Evolutionary conservation across 2,113 vertebrate genomes (phyloP), one percentile per base, ranked within the genome.

Genomic region (Tyrannus savana): DNA sequence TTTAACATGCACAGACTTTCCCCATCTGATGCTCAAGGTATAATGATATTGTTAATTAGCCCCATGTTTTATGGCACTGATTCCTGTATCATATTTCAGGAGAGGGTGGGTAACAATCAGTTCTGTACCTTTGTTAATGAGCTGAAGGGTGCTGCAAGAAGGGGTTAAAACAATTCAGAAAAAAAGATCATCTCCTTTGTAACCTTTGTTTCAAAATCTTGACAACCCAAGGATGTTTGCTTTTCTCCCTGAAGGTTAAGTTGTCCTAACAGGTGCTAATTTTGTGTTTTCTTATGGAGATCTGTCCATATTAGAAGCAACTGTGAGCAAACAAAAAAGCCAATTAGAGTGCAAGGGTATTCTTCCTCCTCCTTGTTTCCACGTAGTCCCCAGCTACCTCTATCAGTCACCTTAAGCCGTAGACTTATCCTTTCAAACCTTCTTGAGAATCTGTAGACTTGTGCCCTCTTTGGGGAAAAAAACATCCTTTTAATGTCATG

Each of bases 181-280:
- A 79, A 81, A 84, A 62, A 56, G 79, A 75, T 28, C 68, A 13
- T 69, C 82, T 91, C 89, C 84, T 86, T 90, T 87, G 81, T 95
- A 96, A 95, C 93, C 92, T 95, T 95, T 94, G 87, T 95, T 95
- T 95, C 90, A 93, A 86, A 95, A 64, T 86, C 93, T 76, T 80
- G 87, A 96, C 93, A 97, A 94, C 49, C 67, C 50, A 88, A 96
- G 91, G 95, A 86, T 96, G 92, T 97, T 97, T 97, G 93, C 96
- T 97, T 97, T 97, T 95, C 93, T 96, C 73, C 84, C 93, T 98
- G 97, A 98, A 98, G 96, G 98, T 98, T 97, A 97, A 97, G 92
- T 97, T 98, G 94, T 95, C 96, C 95, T 97, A 97, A 97, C 96
- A 97, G 97, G 97, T 98, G 97, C 97, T 97, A 97, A 97, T 97